Percentiles rank a stretch among this genome's conserved stretches.
Evolutionary conservation across 2,113 vertebrate genomes (phyloP).

Genomic region (Hemicordylus capensis): DNA sequence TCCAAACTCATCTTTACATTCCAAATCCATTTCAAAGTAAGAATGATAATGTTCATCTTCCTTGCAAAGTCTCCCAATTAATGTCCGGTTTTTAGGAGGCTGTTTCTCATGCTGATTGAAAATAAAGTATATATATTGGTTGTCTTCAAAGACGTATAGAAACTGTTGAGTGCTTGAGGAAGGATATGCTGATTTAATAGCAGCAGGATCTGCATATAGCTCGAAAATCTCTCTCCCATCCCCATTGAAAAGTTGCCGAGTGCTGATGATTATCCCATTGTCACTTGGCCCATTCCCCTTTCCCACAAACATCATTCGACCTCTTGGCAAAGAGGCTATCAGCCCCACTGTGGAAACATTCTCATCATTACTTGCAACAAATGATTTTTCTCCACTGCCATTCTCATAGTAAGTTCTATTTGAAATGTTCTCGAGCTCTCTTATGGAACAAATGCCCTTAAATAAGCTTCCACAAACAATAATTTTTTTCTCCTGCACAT

Average conservation of each 20-base stretch:
- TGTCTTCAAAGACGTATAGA: conserved; percentile 85
- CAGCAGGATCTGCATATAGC: conserved; percentile 86
- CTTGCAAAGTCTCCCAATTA: conserved; percentile 89
- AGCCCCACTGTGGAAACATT: conserved; percentile 88
- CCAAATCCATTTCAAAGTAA: conserved; percentile 94
- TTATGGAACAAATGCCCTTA: conserved; percentile 91
- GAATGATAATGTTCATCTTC: conserved; percentile 88
- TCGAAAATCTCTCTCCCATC: conserved; percentile 88
- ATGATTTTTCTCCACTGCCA: conserved; percentile 90
- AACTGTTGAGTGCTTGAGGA: conserved; percentile 81
- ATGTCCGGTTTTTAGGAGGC: conserved; percentile 84
- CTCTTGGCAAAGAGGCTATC: conserved; percentile 76
- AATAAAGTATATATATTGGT: conserved; percentile 87
- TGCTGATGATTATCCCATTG: conserved; percentile 95
- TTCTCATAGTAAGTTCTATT: conserved; percentile 84
- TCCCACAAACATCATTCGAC: conserved; percentile 86
- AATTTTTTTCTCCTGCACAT: conserved; percentile 69
- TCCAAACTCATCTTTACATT: conserved; percentile 74
- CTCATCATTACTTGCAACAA: conserved; percentile 91
- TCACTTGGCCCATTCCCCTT: conserved; percentile 90
- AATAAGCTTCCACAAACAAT: conserved; percentile 93
- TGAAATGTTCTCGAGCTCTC: conserved; percentile 81
- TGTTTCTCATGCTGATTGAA: conserved; percentile 87
- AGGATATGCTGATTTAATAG: conserved; percentile 83
- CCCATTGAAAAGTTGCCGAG: conserved; percentile 81